Evolutionary conservation across 1,140 invertebrate genomes (phyloP), one percentile per base, ranked within the genome.

Genomic region (Glomeris maerens): DNA sequence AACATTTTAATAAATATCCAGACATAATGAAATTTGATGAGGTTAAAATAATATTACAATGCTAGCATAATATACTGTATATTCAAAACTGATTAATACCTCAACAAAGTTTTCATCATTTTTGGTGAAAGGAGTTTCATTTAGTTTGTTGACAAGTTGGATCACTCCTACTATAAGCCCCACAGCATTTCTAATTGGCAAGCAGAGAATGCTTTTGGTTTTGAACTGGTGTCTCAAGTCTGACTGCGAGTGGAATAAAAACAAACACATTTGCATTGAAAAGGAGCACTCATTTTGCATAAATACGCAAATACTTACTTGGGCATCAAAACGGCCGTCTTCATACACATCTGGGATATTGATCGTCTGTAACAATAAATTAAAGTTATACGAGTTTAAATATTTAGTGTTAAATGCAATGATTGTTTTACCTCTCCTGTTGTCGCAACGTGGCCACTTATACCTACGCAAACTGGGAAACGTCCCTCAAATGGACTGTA

Each of bases 381-480:
- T n/a, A n/a, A n/a, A n/a, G n/a, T n/a, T 21, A 14, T 13, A 20
- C 23, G 17, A 47, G 10, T 13, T 17, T n/a, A 0, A 2, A 36
- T 41, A 28, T 14, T 4, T 48, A 25, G 14, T 46, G 21, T 46
- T 22, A 14, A 49, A 54, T n/a, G 20, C 26, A n/a, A 46, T 41
- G 14, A n/a, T 17, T 54, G 14, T 27, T n/a, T 76, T 76, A 90
- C 84, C 74, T 94, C 83, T 52, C 91, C 92, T 23, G 90, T 94
- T n/a, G 88, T 87, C 27, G 92, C 91, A 21, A 95, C 92, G 67
- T 90, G 83, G 40, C 91, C 90, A 7, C 90, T 95, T 55, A 95
- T 92, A 20, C 92, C 94, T 57, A 94, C 80, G 66, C 94, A 93
- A 60, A 97, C 94, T 5, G 93, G 91, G 72, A 98, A 97, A 58